Evolutionary conservation across 2,888 invertebrate species (phyloP).

Genomic region (Philaethria dido): DNA sequence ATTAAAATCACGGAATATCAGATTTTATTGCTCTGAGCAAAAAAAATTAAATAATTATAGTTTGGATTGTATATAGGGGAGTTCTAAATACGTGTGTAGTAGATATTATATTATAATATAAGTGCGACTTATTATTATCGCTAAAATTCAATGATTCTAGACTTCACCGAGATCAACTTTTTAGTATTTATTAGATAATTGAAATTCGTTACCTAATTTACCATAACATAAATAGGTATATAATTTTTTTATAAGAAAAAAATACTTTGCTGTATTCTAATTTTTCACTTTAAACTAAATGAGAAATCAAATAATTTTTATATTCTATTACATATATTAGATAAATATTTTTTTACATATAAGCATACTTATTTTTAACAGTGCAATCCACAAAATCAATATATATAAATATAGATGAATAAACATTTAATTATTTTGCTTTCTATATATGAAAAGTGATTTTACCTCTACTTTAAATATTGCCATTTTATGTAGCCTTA

Average conservation of each 20-base stretch:
- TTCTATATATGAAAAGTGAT: not conserved
- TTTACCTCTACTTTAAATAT: not conserved
- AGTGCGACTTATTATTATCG: constrained; percentile 9
- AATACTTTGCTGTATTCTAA: constrained; percentile 10
- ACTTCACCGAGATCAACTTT: constrained; percentile 14
- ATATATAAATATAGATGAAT: not conserved
- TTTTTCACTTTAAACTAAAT: constrained; percentile 2
- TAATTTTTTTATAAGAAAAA: constrained; percentile 17
- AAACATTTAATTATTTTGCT: not conserved
- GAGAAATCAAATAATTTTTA: constrained; percentile 22
- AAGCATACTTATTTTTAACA: constrained; percentile 21
- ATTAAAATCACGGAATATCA: constrained; percentile 13
- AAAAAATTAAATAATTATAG: not conserved
- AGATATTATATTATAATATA: constrained; percentile 23
- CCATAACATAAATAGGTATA: constrained; percentile 29
- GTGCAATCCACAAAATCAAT: constrained; percentile 16
- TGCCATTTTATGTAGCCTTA: not conserved
- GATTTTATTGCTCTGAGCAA: constrained; percentile 33
- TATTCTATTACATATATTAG: constrained; percentile 23
- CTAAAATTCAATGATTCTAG: constrained; percentile 12
- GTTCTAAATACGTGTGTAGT: constrained; percentile 25
- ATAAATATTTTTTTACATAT: constrained; percentile 26
- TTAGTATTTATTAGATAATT: constrained; percentile 11
- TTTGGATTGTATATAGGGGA: constrained; percentile 28
- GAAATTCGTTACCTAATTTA: constrained; percentile 30